Evolutionary conservation across 1,140 invertebrate genomes (phyloP).

Genomic region (Centruroides sculpturatus): DNA sequence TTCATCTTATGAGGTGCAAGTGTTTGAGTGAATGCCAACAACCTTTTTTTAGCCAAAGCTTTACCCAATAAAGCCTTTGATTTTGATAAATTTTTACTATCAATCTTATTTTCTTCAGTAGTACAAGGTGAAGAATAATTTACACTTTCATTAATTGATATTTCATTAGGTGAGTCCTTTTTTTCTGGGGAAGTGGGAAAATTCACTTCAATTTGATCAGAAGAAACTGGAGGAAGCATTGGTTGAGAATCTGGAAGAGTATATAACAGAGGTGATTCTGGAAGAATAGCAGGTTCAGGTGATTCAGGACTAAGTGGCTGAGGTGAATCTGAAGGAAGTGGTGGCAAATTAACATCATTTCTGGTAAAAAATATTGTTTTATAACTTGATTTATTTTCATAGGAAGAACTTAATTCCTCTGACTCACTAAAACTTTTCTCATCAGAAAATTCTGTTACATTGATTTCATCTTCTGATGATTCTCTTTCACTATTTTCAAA

Average conservation of each 20-base stretch:
- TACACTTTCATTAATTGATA: too few relatives aligned
- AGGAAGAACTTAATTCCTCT: too few relatives aligned
- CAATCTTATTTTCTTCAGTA: background rate
- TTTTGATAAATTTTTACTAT: slow-evolving; percentile 4
- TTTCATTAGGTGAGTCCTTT: too few relatives aligned
- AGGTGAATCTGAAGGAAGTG: slow-evolving; percentile 3
- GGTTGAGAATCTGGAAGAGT: too few relatives aligned
- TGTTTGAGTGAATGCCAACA: slow-evolving; percentile 13
- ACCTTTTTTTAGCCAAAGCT: slow-evolving; percentile 14
- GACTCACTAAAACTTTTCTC: too few relatives aligned
- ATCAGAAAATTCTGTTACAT: too few relatives aligned
- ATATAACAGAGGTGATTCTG: too few relatives aligned
- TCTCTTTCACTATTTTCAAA: background rate
- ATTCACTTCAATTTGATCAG: too few relatives aligned
- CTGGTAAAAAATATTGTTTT: slow-evolving; percentile 10
- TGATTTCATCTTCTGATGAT: background rate
- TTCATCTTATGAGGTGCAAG: background rate
- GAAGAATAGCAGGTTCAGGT: background rate
- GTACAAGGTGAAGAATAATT: too few relatives aligned
- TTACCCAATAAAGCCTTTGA: slow-evolving; percentile 14
- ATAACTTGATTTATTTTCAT: background rate
- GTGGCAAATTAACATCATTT: slow-evolving; percentile 10
- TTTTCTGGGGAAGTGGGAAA: too few relatives aligned
- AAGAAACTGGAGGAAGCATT: too few relatives aligned
- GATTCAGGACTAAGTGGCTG: background rate